Percentiles rank a stretch among this genome's conserved stretches.
These are phyloP conservation scores for Protodeltote pygarga DNA, from an alignment of 2,888 invertebrate species.

Conservation along the genomic window DNA sequence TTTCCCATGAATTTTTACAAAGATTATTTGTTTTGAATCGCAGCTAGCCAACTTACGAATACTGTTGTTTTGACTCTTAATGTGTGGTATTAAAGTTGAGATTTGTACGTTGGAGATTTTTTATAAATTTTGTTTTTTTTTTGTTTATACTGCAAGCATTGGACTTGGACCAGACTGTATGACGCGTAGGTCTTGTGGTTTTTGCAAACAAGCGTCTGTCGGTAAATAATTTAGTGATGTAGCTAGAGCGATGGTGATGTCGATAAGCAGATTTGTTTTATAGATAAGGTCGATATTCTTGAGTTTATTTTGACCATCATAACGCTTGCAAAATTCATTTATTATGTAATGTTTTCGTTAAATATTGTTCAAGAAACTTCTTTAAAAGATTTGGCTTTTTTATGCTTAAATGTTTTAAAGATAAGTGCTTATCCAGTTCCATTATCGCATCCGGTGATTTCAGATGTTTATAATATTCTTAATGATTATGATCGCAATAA, in stretches of 20 bases:
- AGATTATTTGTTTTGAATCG: conserved; percentile 4
- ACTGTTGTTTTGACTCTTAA: conserved; percentile 15
- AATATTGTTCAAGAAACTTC: too few species aligned
- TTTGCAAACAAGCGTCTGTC: conserved; percentile 72
- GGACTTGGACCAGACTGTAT: conserved; percentile 75
- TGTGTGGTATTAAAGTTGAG: conserved; percentile 43
- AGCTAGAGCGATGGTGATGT: conserved; percentile 20
- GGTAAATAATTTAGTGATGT: conserved; percentile 71
- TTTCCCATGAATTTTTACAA: conserved; percentile 15
- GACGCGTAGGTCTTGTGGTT: conserved; percentile 78
- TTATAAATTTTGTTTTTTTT: conserved; percentile 49
- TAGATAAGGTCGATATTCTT: background rate
- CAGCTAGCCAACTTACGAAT: conserved; percentile 11
- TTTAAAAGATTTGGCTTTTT: too few species aligned
- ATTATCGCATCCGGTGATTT: background rate
- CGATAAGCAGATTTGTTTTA: conserved; percentile 29
- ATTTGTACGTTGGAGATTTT: conserved; percentile 34
- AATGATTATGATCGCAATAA: conserved; percentile 15
- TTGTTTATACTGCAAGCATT: conserved; percentile 66
- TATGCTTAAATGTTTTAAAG: too few species aligned
- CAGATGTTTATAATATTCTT: conserved; percentile 22
- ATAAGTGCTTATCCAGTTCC: too few species aligned
- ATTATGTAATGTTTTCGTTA: too few species aligned
- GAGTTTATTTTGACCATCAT: too few species aligned
- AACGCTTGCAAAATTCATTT: too few species aligned